Conservation (phyloP, 2,113 vertebrate species). For the Synchiropus splendidus region DNA sequence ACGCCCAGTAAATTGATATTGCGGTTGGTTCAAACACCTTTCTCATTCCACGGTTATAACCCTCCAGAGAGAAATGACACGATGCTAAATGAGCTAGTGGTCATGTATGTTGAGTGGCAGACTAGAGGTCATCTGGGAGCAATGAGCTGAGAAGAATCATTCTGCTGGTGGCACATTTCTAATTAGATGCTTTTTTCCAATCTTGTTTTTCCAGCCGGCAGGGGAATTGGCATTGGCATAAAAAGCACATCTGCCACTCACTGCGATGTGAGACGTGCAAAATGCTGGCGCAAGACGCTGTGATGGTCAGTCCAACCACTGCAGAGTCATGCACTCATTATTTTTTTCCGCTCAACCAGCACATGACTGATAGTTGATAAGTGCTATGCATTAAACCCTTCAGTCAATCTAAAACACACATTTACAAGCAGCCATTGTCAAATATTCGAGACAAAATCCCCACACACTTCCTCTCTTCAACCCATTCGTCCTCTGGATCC, state of each 20-base stretch:
- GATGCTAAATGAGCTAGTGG: slow-evolving; percentile 10
- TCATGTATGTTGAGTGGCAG: slow-evolving; percentile 13
- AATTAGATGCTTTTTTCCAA: slow-evolving; percentile 21
- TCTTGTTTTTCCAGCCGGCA: neutral
- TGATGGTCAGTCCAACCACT: slow-evolving; percentile 19
- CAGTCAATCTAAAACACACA: too few species aligned
- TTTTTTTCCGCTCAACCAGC: slow-evolving; percentile 19
- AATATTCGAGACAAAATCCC: too few species aligned
- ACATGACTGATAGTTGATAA: slow-evolving; percentile 13
- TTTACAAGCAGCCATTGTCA: too few species aligned
- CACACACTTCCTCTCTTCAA: too few species aligned
- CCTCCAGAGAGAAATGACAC: slow-evolving; percentile 1
- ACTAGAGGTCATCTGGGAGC: slow-evolving; percentile 14
- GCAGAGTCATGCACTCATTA: slow-evolving; percentile 12
- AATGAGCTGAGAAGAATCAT: slow-evolving; percentile 15
- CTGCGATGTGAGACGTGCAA: slow-evolving; percentile 14
- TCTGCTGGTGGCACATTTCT: slow-evolving; percentile 21
- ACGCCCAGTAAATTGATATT: slow-evolving; percentile 5
- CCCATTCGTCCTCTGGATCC: too few species aligned
- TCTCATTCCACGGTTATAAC: slow-evolving; percentile 1
- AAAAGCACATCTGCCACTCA: slow-evolving; percentile 35
- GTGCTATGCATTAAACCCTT: too few species aligned
- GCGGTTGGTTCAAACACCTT: neutral
- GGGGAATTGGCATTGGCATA: slow-evolving; percentile 11
- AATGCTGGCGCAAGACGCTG: slow-evolving; percentile 7